Percentiles rank a stretch among this genome's conserved stretches.
Evolutionary conservation across 2,113 vertebrate genomes (phyloP).

Genomic region (Microcebus griseorufus): DNA sequence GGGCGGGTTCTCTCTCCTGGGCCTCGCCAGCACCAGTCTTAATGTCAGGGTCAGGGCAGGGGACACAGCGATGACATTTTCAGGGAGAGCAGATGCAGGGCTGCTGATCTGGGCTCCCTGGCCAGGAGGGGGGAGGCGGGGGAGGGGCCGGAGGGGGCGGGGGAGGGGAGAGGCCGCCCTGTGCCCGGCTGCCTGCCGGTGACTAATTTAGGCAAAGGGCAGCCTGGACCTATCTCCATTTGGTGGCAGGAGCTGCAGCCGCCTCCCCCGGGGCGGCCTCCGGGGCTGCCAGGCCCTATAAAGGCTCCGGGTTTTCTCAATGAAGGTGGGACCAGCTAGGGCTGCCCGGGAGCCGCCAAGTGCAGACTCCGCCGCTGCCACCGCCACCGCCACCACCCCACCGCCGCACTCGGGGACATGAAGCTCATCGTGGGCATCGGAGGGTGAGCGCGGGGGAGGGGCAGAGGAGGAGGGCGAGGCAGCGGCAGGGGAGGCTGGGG

Average conservation of each 20-base stretch:
- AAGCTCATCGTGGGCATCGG: slow-evolving; percentile 94
- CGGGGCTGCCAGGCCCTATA: slow-evolving; percentile 64
- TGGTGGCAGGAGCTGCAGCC: fast-evolving
- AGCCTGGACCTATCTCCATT: slow-evolving; percentile 79
- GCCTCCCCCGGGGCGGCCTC: slow-evolving; percentile 40
- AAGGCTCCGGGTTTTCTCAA: slow-evolving; percentile 84
- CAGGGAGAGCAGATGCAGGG: slow-evolving; percentile 5
- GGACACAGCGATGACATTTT: slow-evolving; percentile 58
- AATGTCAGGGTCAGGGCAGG: slow-evolving; percentile 60
- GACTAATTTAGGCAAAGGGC: slow-evolving; percentile 87
- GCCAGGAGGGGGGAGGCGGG: neutral
- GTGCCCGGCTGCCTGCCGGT: neutral
- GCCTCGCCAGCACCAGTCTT: neutral
- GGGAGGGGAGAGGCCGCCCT: neutral
- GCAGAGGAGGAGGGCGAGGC: neutral
- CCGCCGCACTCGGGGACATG: slow-evolving; percentile 81
- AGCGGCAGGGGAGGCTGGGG: neutral
- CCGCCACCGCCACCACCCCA: neutral
- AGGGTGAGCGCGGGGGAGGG: slow-evolving; percentile 89
- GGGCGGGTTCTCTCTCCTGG: neutral
- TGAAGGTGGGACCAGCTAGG: slow-evolving; percentile 83
- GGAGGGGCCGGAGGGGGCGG: too few species aligned
- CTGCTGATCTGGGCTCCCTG: neutral
- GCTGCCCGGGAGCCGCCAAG: neutral
- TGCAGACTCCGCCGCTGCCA: neutral